phyloP scores from a whole-genome alignment of 2,797 vertebrate genomes.

The Florisuga fusca region DNA sequence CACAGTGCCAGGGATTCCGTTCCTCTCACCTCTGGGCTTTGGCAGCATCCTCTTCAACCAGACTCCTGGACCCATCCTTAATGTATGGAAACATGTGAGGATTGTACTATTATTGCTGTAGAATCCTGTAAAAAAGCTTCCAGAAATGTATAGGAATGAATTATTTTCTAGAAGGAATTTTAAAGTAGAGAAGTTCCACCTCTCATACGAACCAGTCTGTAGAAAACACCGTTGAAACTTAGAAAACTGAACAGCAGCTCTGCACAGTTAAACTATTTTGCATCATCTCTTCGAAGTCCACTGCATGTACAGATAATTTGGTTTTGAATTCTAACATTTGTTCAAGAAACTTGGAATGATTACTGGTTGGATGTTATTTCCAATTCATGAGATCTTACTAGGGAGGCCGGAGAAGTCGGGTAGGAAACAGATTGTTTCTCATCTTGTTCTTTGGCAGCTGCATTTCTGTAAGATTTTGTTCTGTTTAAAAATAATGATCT shows the following conservation, averaged over 20 bases:
- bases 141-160: neutral
- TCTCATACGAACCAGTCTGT: neutral
- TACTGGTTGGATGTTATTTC: neutral
- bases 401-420: neutral
- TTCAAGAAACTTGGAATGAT: neutral
- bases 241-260: neutral
- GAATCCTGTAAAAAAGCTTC: neutral
- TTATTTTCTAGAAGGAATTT: neutral
- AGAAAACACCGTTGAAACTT: neutral
- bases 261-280: neutral
- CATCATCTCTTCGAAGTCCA: neutral
- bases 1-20: neutral
- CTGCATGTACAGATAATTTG: neutral
- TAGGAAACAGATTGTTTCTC: neutral
- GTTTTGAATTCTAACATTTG: neutral
- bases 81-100: accelerated
- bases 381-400: neutral
- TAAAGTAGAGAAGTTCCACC: accelerated
- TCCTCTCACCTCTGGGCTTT: neutral
- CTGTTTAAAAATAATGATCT: neutral
- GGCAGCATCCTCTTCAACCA: neutral
- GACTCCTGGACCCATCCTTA: neutral
- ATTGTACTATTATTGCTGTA: accelerated
- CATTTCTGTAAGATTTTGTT: neutral
- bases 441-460: neutral